Evolutionary conservation across 2,797 vertebrate genomes (phyloP), one percentile per base, ranked within the genome.

Genomic region (Liasis olivaceus): DNA sequence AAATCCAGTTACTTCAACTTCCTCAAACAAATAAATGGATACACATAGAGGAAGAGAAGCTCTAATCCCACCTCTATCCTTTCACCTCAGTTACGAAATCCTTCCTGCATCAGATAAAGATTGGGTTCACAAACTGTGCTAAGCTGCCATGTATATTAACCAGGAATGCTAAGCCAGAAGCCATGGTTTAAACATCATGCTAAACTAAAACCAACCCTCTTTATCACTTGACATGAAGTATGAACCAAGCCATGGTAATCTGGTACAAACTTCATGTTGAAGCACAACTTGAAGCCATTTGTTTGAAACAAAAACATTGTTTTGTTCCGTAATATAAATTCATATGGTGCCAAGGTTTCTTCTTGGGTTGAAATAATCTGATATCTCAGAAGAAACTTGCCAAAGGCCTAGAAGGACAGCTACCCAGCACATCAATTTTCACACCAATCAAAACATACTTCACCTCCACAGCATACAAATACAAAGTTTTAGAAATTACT

Each of bases 331-430:
- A 20, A 13, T 63, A 63, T 51, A 42, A 81, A 64, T 87, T 59
- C 42, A 63, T 8, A 56, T n/a, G 20, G 8, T 17, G 7, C 36
- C 58, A 86, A 26, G 15, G 59, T 14, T 24, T 0, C 7, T 28
- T 89, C 72, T 63, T 81, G 87, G 58, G 47, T 51, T 60, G 58
- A 31, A 36, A 13, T 51, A 56, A n/a, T 72, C 59, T 77, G 88
- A 92, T 92, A 66, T 64, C 84, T 66, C 59, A 81, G 86, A 90
- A 87, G 63, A 60, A 86, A 77, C 22, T 54, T 31, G 9, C 84
- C 59, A 81, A 51, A 63, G 15, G 56, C 63, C 66, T 81, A 63
- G 13, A 81, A 36, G 15, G 5, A 77, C 56, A 56, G n/a, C 47
- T 63, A 42, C 3, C n/a, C 9, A 87, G 42, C 15, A 7, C 59